Evolutionary conservation across 1,140 invertebrate species (phyloP), one percentile per base, ranked within the genome.

Genomic region (Chironomus striatipennis): DNA sequence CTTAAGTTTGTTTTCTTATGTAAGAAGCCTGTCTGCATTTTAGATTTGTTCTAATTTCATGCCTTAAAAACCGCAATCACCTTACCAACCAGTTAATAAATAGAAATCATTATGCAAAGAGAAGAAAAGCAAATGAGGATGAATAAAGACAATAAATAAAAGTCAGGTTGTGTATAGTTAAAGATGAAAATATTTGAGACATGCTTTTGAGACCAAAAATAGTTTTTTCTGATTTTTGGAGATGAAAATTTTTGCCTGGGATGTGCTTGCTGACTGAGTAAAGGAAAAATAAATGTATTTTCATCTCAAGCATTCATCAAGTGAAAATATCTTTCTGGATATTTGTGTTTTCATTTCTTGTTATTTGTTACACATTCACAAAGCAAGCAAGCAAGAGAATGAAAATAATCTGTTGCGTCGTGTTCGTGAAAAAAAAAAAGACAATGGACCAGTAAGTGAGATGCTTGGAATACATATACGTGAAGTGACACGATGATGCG

Each of bases 141-240:
- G 24, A 34, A 5, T 34, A 34, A 34, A 34, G 47, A 57, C 47
- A 57, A 57, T 57, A 57, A 57, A 57, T 57, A 57, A 57, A 57
- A 57, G 47, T n/a, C 47, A 57, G 47, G 47, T 57, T 57, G 47
- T 57, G 12, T 57, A 1, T n/a, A 12, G n/a, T n/a, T 12, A 47
- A 47, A 57, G 15, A 57, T n/a, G 8, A 34, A 34, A 34, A 34
- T 34, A 34, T 34, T 34, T 34, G 24, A 34, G 24, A 34, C 24
- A 5, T 57, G 12, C 47, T 57, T 57, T 5, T n/a, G 12, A 7
- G 12, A 57, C 47, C 47, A 57, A 57, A 57, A 57, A 57, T 57
- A 57, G 47, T 57, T 57, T 34, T n/a, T 57, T 57, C 47, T 57
- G n/a, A n/a, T n/a, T n/a, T 57, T 57, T 57, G n/a, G n/a, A n/a